Evolutionary conservation across 2,888 invertebrate genomes (phyloP).

Genomic region (Papilio elwesi): DNA sequence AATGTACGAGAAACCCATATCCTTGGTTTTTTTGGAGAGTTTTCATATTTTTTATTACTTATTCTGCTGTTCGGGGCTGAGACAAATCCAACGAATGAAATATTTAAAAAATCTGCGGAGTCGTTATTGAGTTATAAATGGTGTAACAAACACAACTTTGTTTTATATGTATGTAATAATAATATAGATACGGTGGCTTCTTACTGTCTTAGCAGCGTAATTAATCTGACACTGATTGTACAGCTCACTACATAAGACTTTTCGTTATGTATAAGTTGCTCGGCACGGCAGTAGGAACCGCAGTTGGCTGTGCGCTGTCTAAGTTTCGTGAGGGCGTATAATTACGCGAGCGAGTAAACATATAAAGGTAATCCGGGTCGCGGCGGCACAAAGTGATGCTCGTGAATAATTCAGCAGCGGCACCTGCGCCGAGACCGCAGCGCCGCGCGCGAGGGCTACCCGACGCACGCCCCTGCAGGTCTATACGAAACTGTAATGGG

Average conservation of each 20-base stretch:
- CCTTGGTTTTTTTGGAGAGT: too few relatives aligned
- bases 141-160: too few relatives aligned
- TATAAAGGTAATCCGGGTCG: slow-evolving; percentile 83
- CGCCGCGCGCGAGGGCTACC: slow-evolving; percentile 56
- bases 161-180: too few relatives aligned
- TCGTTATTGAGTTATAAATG: too few relatives aligned
- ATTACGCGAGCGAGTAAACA: slow-evolving; percentile 82
- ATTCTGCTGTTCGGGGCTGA: too few relatives aligned
- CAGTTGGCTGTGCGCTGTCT: slow-evolving; percentile 51
- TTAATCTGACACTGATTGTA: slow-evolving; percentile 19
- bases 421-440: slow-evolving; percentile 77
- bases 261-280: neutral
- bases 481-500: slow-evolving; percentile 2
- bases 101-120: too few relatives aligned
- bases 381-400: slow-evolving; percentile 82
- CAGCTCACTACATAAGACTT: slow-evolving; percentile 12
- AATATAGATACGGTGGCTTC: neutral
- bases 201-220: slow-evolving; percentile 2
- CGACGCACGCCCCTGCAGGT: slow-evolving; percentile 10
- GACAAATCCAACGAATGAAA: too few relatives aligned
- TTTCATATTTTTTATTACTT: too few relatives aligned
- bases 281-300: slow-evolving; percentile 17
- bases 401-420: slow-evolving; percentile 76
- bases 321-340: slow-evolving; percentile 82
- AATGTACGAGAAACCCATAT: too few relatives aligned